phyloP scores from a whole-genome alignment of 2,797 vertebrate species.

The Tinamus major region DNA sequence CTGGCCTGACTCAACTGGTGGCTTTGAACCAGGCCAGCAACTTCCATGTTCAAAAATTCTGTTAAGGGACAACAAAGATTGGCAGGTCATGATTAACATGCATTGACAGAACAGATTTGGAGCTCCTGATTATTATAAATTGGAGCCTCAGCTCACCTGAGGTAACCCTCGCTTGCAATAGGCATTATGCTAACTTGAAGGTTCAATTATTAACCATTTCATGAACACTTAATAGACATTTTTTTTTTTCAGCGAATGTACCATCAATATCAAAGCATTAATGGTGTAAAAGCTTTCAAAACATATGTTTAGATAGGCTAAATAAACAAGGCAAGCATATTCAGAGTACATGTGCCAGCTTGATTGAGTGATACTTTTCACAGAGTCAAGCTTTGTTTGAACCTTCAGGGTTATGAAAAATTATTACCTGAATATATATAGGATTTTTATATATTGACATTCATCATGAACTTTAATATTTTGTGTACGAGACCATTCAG shows the following conservation, averaged over 20 bases:
- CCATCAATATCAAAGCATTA: neutral
- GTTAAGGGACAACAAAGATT: neutral
- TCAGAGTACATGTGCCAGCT: neutral
- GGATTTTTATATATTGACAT: neutral
- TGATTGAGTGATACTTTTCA: neutral
- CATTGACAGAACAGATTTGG: neutral
- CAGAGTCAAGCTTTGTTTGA: constrained; percentile 9
- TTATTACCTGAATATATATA: neutral
- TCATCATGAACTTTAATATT: neutral
- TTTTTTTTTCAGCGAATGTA: constrained; percentile 1
- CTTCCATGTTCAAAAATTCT: neutral
- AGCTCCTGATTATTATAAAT: neutral
- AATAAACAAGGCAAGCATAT: neutral
- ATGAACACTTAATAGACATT: neutral
- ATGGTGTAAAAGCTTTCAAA: neutral
- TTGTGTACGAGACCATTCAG: neutral
- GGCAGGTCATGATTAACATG: neutral
- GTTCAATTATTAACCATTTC: constrained; percentile 43
- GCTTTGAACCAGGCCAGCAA: neutral
- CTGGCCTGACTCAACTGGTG: neutral
- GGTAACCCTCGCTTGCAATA: neutral
- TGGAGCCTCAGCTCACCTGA: neutral
- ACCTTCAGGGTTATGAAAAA: neutral
- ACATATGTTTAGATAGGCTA: constrained; percentile 6
- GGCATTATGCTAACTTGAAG: neutral